Percentiles rank a stretch among this genome's conserved stretches.
phyloP scores from a whole-genome alignment of 2,888 invertebrate genomes.

The Lobophora halterata region DNA sequence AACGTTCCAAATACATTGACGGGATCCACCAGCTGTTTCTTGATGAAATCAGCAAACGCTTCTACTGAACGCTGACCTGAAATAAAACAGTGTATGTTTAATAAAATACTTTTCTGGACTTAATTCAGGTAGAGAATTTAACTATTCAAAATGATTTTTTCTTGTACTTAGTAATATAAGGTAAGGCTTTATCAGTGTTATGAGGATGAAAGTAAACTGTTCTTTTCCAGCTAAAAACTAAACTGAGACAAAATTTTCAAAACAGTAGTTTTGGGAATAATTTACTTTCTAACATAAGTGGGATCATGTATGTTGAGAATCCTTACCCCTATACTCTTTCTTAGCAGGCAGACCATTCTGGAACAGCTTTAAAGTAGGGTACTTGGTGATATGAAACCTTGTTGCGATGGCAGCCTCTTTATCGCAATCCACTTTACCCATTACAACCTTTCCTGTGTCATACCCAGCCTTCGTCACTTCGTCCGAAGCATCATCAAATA shows the following conservation, averaged over 20 bases:
- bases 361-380: constrained; percentile 98
- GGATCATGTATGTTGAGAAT: too few species aligned
- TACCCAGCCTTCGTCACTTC: constrained; percentile 90
- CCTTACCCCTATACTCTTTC: constrained; percentile 92
- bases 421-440: constrained; percentile 99
- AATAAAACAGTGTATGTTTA: constrained; percentile 28
- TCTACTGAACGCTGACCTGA: constrained; percentile 90
- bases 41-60: constrained; percentile 93
- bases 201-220: too few species aligned
- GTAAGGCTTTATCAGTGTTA: too few species aligned
- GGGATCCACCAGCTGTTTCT: constrained; percentile 93
- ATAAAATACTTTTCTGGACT: too few species aligned
- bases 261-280: too few species aligned
- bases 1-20: constrained; percentile 88
- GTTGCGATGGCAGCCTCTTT: constrained; percentile 92
- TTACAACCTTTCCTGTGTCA: constrained; percentile 90
- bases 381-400: constrained; percentile 97
- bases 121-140: too few species aligned
- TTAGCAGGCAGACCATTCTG: constrained; percentile 94
- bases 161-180: too few species aligned
- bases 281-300: too few species aligned
- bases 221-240: too few species aligned
- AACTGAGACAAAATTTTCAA: too few species aligned
- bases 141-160: too few species aligned
- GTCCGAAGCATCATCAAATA: constrained; percentile 97